Evolutionary conservation across 2,113 vertebrate genomes (phyloP), one percentile per base, ranked within the genome.

Genomic region (Narcine bancroftii): DNA sequence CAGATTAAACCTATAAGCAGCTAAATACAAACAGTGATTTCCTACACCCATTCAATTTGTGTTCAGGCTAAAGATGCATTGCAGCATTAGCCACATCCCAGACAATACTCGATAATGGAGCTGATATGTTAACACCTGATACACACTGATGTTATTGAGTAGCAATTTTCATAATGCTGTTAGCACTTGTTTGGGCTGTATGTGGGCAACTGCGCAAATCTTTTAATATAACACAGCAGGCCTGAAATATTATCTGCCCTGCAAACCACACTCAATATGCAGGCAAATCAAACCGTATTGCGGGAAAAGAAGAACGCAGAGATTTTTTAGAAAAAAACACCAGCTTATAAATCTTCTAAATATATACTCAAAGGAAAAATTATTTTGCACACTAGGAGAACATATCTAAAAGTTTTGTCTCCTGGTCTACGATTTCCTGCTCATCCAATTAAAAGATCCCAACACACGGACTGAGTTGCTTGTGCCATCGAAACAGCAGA

Each of bases 1-100:
- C 93, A 93, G 92, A 93, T 85, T 50, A 50, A 11, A 56, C n/a
- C 56, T 69, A 10, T 85, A 85, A 33, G 81, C 47, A 85, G 56
- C 81, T 56, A 85, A 85, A 85, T 50, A 85, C 47, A 83, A 83
- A 83, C 33, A 85, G 81, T 29, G 26, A 56, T 33, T n/a, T 42
- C 75, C 75, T 77, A 6, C 17, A 50, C 47, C 47, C 33, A n/a
- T 5, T 85, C 39, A 11, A 85, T 66, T 19, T 69, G 24, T 26
- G 45, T 21, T 21, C 73, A 77, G 17, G 19, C 15, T 17, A 45
- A 39, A 77, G 47, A 85, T 85, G 15, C 33, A 33, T 26, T 85
- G 81, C 29, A 9, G 24, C 24, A 17, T 17, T 85, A 13, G 56
- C 26, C 33, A n/a, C 13, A 56, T n/a, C 50, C 26, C 81, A 85